Percentiles rank a stretch among this genome's conserved stretches.
These are phyloP conservation scores for Drosophila varians DNA, from an alignment of 1,140 invertebrate genomes.

Conservation along the genomic window DNA sequence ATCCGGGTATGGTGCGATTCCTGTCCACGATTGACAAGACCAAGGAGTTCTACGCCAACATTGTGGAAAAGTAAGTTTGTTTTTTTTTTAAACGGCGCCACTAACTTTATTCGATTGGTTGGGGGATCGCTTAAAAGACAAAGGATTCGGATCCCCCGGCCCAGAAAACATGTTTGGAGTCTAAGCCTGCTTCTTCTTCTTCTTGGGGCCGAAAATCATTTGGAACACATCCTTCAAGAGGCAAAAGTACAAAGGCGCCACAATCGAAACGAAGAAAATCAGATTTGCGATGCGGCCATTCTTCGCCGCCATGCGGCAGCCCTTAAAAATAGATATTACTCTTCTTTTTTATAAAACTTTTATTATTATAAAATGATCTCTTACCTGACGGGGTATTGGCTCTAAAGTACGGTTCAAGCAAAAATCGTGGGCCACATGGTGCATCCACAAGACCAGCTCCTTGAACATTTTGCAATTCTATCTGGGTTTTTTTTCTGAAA, in stretches of 20 bases:
- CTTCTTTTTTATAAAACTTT: too few species aligned
- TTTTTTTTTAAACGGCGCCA: neutral
- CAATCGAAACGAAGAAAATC: conserved; percentile 66
- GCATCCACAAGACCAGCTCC: conserved; percentile 55
- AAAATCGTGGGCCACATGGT: conserved; percentile 40
- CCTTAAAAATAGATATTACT: conserved; percentile 13
- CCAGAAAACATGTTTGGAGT: neutral
- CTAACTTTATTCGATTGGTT: conserved; percentile 8
- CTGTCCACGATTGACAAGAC: conserved; percentile 80
- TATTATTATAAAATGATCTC: neutral
- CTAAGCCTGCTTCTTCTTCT: conserved; percentile 15
- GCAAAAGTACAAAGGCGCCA: conserved; percentile 66
- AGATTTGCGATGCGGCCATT: conserved; percentile 49
- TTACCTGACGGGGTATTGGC: neutral
- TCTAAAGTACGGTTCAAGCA: conserved; percentile 31
- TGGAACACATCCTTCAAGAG: conserved; percentile 54
- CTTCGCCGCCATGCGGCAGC: conserved; percentile 32
- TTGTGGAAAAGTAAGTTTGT: conserved; percentile 79
- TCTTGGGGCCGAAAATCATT: conserved; percentile 35
- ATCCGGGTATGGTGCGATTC: conserved; percentile 71
- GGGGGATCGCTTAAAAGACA: neutral
- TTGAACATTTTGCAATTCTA: conserved; percentile 54
- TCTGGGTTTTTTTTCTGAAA: neutral
- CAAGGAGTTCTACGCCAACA: conserved; percentile 81
- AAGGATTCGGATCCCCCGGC: conserved; percentile 19